Evolutionary conservation across 2,113 vertebrate genomes (phyloP).

Genomic region (Phaethornis superciliosus): DNA sequence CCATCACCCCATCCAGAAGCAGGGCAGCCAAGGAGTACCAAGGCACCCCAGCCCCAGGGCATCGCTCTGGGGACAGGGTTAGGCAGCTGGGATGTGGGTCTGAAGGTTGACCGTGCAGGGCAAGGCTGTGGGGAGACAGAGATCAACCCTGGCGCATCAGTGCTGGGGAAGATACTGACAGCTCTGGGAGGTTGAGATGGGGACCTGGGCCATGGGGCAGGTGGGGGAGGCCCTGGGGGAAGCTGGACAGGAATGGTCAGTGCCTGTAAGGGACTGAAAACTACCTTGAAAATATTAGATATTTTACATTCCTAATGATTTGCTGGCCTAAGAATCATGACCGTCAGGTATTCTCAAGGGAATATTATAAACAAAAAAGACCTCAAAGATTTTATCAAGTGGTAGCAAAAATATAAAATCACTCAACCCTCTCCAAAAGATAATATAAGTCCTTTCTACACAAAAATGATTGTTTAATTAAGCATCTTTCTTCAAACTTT

Average conservation of each 20-base stretch:
- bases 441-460: neutral
- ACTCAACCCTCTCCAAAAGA: accelerated
- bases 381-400: neutral
- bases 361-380: neutral
- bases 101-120: accelerated
- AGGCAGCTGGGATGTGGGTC: accelerated
- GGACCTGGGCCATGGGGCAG: neutral
- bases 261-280: neutral
- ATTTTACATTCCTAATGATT: neutral
- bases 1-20: neutral
- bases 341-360: neutral
- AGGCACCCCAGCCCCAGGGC: accelerated
- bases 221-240: accelerated
- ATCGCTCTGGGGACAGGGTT: neutral
- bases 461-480: neutral
- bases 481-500: neutral
- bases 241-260: neutral
- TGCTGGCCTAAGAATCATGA: neutral
- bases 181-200: accelerated
- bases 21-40: neutral
- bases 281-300: neutral
- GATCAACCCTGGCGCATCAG: accelerated
- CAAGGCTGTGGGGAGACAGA: neutral
- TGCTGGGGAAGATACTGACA: neutral
- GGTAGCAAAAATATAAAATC: neutral